Percentiles rank a stretch among this genome's conserved stretches.
Evolutionary conservation across 2,113 vertebrate species (phyloP).

Genomic region (Sigmodon hispidus): DNA sequence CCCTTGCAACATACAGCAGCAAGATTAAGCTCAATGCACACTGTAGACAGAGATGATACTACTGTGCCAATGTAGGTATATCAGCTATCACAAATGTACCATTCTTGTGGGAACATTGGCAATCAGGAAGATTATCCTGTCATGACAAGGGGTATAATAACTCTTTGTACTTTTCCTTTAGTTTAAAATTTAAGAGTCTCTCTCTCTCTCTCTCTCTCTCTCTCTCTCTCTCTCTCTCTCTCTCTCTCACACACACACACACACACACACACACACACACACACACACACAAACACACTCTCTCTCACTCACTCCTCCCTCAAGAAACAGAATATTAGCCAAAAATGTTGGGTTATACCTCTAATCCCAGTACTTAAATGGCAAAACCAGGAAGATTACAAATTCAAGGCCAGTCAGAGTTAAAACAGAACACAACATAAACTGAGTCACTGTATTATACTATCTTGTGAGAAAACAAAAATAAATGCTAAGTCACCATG

Average conservation of each 20-base stretch:
- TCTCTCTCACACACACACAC: too few relatives aligned
- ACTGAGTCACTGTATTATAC: not conserved
- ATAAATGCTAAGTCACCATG: not conserved
- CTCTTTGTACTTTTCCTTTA: not conserved
- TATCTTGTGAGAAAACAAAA: not conserved
- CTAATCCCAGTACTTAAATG: too few relatives aligned
- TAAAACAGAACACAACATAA: not conserved
- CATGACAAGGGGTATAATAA: not conserved
- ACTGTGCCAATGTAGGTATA: not conserved
- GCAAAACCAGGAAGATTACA: too few relatives aligned
- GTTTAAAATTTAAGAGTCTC: not conserved
- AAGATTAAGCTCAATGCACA: not conserved
- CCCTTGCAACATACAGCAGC: not conserved
- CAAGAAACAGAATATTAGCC: not conserved
- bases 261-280: not conserved
- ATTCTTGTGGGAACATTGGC: not conserved
- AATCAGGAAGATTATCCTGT: not conserved
- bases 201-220: too few relatives aligned
- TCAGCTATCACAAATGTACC: not conserved
- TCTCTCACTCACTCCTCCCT: too few relatives aligned
- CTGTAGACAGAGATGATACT: not conserved
- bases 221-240: too few relatives aligned
- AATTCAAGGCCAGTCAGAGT: not conserved
- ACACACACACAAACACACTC: too few relatives aligned
- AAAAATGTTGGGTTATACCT: too few relatives aligned